Base-by-base conservation (phyloP, 2,888 invertebrate species). In the Napeogenes sylphis region DNA sequence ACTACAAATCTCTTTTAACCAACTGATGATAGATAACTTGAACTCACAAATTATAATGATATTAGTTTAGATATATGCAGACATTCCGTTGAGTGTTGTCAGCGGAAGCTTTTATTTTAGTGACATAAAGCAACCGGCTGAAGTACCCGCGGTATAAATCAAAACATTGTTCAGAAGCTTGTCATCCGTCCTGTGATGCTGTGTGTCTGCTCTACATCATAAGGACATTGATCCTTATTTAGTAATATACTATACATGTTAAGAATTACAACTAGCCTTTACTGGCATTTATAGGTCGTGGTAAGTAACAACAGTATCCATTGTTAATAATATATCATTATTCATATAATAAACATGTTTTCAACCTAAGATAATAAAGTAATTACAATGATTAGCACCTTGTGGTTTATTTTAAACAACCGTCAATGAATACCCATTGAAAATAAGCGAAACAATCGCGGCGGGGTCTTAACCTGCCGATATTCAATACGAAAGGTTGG, bases 401-500 rank as follows among this genome's bases (percentile, higher is more conserved):
- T 56, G 53, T 47, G 54, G 56, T 64, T 64, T 64, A 67, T 67
- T 62, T 64, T 59, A 45, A 32, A 51, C 57, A 57, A 63, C 58
- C 57, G 55, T 56, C 65, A 69, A 59, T 68, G 64, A 70, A 69
- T 67, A 63, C 33, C 66, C 63, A 68, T 69, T 69, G 62, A 70
- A 68, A 66, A 64, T 55, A 57, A 58, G 47, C 63, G 68, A 63
- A 69, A 71, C 70, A 73, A 71, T 70, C 56, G 66, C 58, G 62
- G 45, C 58, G 63, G 65, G 56, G 65, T 70, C 68, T 65, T 66
- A 65, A 71, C 69, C 68, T 65, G 63, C 68, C 68, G 69, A 70
- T 71, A 71, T 71, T 76, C 73, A 77, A 80, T 77, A 82, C 77
- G 77, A 83, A 82, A 83, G 82, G 83, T 79, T 75, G 75, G 75